Evolutionary conservation across 2,888 invertebrate species (phyloP), one percentile per base, ranked within the genome.

Genomic region (Capitulum mitella): DNA sequence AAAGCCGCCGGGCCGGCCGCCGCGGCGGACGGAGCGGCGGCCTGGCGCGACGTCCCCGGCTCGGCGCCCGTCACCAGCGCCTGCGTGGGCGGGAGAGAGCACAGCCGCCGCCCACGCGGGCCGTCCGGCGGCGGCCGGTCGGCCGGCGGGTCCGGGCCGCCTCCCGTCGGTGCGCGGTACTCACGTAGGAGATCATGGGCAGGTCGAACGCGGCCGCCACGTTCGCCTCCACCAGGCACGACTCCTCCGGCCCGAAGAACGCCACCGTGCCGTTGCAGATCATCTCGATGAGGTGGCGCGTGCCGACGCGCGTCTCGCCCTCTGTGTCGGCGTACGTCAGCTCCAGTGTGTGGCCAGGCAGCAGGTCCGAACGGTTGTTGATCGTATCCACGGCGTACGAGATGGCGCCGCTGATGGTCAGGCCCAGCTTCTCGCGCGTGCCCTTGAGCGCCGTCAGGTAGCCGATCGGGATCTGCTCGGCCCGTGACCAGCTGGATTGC

Each of bases 111-210:
- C n/a, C n/a, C n/a, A n/a, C n/a, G n/a, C n/a, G n/a, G n/a, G n/a
- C n/a, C n/a, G n/a, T n/a, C n/a, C n/a, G n/a, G n/a, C n/a, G n/a
- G n/a, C n/a, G n/a, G n/a, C n/a, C n/a, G n/a, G n/a, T n/a, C n/a
- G n/a, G n/a, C n/a, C n/a, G n/a, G n/a, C n/a, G n/a, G n/a, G n/a
- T n/a, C n/a, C n/a, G n/a, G n/a, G n/a, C n/a, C n/a, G n/a, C n/a
- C n/a, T n/a, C n/a, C n/a, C n/a, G n/a, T n/a, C 46, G 46, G 40
- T n/a, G 22, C 29, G 34, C 51, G 51, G 51, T 83, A 92, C 97
- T 92, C 87, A 97, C 97, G 87, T 97, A 97, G 85, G 96, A 95
- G 86, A 98, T 94, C 94, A 98, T 97, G 80, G 97, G 97, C 84
- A 97, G 90, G 88, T 97, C 96, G 86, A 93, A 91, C 76, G 97